Evolutionary conservation across 2,797 vertebrate genomes (phyloP).

Genomic region (Hybognathus amarus): DNA sequence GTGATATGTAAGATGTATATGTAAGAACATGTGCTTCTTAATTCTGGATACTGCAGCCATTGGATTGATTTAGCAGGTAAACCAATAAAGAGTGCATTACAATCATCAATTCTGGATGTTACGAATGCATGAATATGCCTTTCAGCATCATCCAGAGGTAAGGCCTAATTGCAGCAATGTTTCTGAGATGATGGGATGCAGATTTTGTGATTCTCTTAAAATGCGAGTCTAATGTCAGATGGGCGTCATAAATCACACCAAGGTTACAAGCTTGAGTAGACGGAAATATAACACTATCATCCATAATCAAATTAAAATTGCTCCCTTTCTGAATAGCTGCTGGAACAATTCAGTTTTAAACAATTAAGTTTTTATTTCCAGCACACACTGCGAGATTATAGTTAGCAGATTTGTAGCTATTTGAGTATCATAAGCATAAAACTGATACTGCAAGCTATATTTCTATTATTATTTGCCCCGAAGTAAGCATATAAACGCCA

Average conservation of each 20-base stretch:
- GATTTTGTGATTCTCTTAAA: neutral
- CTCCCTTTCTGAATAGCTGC: no score
- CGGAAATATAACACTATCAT: neutral
- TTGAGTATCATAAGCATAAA: neutral
- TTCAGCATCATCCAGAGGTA: neutral
- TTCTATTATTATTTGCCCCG: neutral
- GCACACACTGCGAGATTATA: neutral
- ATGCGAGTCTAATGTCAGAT: neutral
- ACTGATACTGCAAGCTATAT: neutral
- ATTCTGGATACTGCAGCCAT: neutral
- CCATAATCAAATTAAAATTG: no score
- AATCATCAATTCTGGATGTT: neutral
- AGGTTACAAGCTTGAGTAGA: neutral
- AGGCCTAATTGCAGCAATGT: neutral
- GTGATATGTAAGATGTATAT: no score
- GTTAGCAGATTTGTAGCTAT: neutral
- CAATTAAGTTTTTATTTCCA: neutral
- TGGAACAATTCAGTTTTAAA: neutral
- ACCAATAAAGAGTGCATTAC: neutral
- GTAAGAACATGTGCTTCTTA: neutral
- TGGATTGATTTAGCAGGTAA: neutral
- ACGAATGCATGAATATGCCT: no score
- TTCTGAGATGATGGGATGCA: neutral
- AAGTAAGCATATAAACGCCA: neutral
- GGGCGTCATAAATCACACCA: neutral